Percentiles rank a stretch among this genome's conserved stretches.
These are phyloP conservation scores for Agelastica alni DNA, from an alignment of 2,888 invertebrate genomes.

Conservation along the genomic window DNA sequence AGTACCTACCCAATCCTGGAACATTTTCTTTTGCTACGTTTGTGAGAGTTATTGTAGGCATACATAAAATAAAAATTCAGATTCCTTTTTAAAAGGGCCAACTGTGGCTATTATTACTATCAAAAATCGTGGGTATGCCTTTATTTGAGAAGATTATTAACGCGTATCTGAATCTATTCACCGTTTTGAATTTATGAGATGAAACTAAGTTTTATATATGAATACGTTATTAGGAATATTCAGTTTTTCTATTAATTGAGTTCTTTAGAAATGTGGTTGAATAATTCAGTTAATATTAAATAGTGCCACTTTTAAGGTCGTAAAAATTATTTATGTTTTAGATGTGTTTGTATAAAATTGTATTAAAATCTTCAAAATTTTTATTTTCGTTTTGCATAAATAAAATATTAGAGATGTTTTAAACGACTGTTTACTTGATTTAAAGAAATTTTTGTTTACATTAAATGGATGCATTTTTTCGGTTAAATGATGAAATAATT, in stretches of 20 bases:
- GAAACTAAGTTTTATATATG: constrained; percentile 8
- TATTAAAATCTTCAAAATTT: too few relatives aligned
- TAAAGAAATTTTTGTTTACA: too few relatives aligned
- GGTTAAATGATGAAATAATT: too few relatives aligned
- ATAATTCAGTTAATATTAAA: constrained; percentile 1
- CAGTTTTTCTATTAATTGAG: constrained; percentile 1
- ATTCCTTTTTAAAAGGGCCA: constrained; percentile 7
- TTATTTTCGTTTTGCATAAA: too few relatives aligned
- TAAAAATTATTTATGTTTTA: not conserved
- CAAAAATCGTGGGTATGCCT: constrained; percentile 28
- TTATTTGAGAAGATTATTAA: constrained; percentile 30
- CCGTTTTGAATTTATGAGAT: constrained; percentile 26
- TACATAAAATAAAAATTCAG: constrained; percentile 12
- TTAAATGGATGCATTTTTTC: too few relatives aligned
- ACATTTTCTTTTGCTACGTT: not conserved
- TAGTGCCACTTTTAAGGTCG: not conserved
- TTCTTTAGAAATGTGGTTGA: not conserved
- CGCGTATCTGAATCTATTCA: constrained; percentile 33
- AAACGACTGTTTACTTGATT: too few relatives aligned
- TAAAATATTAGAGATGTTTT: too few relatives aligned
- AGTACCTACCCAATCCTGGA: too few relatives aligned
- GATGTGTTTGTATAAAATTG: too few relatives aligned
- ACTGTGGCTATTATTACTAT: constrained; percentile 22
- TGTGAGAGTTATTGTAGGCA: constrained; percentile 1
- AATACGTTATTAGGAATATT: constrained; percentile 6